Base-by-base conservation (phyloP, 1,140 invertebrate species). In the Nasonia vitripennis region DNA sequence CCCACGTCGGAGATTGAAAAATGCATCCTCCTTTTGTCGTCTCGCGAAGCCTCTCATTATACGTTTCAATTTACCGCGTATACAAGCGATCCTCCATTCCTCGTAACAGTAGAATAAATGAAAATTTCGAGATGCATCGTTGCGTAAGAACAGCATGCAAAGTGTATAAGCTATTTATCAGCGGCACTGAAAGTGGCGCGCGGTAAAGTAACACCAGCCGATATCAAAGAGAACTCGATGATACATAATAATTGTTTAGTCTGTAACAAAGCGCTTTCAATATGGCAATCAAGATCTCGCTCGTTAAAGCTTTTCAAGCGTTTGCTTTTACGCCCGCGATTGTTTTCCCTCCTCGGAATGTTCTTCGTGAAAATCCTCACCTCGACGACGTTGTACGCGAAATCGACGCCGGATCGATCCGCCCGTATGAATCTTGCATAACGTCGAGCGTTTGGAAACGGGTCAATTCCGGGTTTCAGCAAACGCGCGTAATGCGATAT, bases 211-310 rank as follows among this genome's bases (percentile, higher is more conserved):
- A 71, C 14, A 71, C 68, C 12, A 12, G 5, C 5, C 23, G 68
- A 31, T 70, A 27, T 14, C n/a, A 3, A 23, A 70, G 31, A 17
- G 41, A 55, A 37, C 20, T 82, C 62, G 62, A 71, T 78, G 75
- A 78, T 71, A 11, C 20, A 70, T 31, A 71, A 70, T 31, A 71
- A 84, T 79, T 79, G 67, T 84, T 84, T 84, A 73, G 75, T 84
- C 83, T 84, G n/a, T n/a, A 84, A 34, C 41, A 78, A 84, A 45
- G 23, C 68, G 14, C 7, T 71, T 84, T 84, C 20, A 73, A 78
- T 45, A 45, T 83, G 82, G 48, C 74, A 45, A 75, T 41, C 45
- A 41, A 67, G 17, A 74, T 55, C 45, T 20, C 2, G 6, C 4
- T 9, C 62, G 74, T n/a, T 31, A 1, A 55, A 62, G 37, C 67